Percentiles rank a stretch among this genome's conserved stretches.
phyloP scores from a whole-genome alignment of 2,113 vertebrate species.

The Hyaena hyaena region DNA sequence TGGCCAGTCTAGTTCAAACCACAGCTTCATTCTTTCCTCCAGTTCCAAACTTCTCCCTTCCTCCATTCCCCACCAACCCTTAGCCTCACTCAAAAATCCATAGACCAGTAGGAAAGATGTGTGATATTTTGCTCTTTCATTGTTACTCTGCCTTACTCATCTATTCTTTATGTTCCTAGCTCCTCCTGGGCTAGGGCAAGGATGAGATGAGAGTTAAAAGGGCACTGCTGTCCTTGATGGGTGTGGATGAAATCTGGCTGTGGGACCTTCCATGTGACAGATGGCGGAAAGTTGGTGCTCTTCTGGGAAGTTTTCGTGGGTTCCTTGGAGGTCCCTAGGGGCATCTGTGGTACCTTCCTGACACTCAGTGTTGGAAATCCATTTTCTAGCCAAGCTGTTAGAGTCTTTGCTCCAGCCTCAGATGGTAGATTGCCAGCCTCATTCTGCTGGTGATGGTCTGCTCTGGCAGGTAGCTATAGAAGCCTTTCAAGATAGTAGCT shows the following conservation, averaged over 20 bases:
- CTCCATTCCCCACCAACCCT: not conserved
- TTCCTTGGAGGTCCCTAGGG: not conserved
- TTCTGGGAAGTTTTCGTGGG: not conserved
- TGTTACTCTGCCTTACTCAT: not conserved
- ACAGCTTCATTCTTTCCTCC: not conserved
- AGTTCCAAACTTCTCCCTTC: not conserved
- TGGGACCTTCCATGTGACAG: not conserved
- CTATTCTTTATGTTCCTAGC: not conserved
- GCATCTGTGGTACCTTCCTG: not conserved
- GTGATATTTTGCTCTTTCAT: not conserved
- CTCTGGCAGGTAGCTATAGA: not conserved
- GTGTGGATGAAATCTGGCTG: not conserved
- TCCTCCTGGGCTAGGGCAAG: not conserved
- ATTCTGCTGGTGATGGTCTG: not conserved
- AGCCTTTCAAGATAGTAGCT: slow-evolving; percentile 5
- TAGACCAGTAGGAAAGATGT: not conserved
- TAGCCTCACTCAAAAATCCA: not conserved
- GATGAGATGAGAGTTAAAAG: not conserved
- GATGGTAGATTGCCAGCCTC: not conserved
- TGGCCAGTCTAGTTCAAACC: not conserved
- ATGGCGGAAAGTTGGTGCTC: not conserved
- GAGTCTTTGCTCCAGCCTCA: not conserved
- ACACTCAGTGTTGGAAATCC: not conserved
- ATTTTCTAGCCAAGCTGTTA: not conserved
- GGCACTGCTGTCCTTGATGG: not conserved